These are phyloP conservation scores for Copsychus sechellarum DNA, from an alignment of 2,113 vertebrate genomes.

Conservation along the genomic window DNA sequence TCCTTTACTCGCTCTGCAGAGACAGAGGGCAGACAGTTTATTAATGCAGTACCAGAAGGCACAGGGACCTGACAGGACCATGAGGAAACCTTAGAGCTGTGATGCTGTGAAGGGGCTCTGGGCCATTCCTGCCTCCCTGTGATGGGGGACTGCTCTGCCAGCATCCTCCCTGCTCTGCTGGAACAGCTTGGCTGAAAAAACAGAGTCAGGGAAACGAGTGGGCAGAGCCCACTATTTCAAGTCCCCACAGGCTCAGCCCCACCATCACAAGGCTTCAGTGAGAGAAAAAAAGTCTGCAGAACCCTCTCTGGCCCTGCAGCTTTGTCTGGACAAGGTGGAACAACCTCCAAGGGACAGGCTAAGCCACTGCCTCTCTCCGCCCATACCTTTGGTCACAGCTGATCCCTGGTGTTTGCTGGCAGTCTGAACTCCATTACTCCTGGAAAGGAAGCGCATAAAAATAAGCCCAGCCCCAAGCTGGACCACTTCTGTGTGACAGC, in stretches of 20 bases:
- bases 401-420: constrained; percentile 1
- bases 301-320: neutral
- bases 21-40: neutral
- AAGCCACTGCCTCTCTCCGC: neutral
- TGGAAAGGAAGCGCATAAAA: constrained; percentile 21
- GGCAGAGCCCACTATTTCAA: neutral
- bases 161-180: neutral
- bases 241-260: neutral
- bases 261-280: neutral
- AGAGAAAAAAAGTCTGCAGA: neutral
- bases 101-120: neutral
- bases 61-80: neutral
- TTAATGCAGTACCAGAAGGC: neutral
- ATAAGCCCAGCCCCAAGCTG: neutral
- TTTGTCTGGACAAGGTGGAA: neutral
- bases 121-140: neutral
- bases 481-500: neutral
- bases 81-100: neutral
- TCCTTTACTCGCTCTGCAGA: constrained; percentile 32
- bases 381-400: constrained; percentile 49
- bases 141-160: neutral
- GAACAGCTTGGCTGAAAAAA: neutral
- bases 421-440: constrained; percentile 31
- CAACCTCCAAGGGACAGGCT: neutral
- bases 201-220: neutral